Evolutionary conservation across 2,113 vertebrate genomes (phyloP).

Genomic region (Melanotaenia duboulayi): DNA sequence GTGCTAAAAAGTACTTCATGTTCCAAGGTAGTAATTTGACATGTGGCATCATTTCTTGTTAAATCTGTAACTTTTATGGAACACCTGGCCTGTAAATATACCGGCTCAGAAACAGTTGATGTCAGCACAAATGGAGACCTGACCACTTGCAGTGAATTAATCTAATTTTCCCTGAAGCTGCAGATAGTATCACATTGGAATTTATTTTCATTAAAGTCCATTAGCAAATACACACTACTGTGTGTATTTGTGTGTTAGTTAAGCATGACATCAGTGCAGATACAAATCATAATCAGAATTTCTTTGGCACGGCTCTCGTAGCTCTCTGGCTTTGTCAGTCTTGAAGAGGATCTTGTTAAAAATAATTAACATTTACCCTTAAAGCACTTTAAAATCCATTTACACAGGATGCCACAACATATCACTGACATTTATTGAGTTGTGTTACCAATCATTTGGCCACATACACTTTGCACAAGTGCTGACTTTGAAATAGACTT

Average conservation of each 20-base stretch:
- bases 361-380: no score
- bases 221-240: slow-evolving; percentile 24
- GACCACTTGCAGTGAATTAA: slow-evolving; percentile 8
- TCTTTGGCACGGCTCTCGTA: not conserved
- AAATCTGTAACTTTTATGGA: slow-evolving; percentile 14
- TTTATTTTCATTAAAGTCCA: slow-evolving; percentile 20
- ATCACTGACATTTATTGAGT: no score
- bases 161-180: not conserved
- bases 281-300: not conserved
- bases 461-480: no score
- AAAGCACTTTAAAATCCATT: no score
- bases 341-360: no score
- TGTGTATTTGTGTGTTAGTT: not conserved
- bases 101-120: not conserved
- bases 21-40: not conserved
- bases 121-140: slow-evolving; percentile 1
- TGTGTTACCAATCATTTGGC: no score
- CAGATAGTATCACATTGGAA: not conserved
- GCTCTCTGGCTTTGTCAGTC: not conserved
- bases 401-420: no score
- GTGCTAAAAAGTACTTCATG: not conserved
- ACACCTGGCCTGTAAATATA: slow-evolving; percentile 34
- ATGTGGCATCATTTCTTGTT: slow-evolving; percentile 36
- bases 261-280: slow-evolving; percentile 19
- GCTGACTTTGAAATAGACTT: no score